Evolutionary conservation across 2,888 invertebrate genomes (phyloP), one percentile per base, ranked within the genome.

Genomic region (Operophtera brumata): DNA sequence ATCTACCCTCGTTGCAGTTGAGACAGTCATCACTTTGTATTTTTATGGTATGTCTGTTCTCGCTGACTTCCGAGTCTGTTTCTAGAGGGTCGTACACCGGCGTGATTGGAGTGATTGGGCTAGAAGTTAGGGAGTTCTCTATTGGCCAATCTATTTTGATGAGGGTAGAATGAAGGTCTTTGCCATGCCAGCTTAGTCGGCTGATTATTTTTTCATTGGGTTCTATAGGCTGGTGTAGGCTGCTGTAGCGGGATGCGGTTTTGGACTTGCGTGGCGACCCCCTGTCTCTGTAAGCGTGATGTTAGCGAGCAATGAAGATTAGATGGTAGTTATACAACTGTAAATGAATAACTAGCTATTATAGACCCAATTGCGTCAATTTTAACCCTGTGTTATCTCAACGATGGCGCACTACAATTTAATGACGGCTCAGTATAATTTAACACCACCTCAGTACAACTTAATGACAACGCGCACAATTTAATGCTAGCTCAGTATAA

Each of bases 101-200:
- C 0, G 88, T 89, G 1, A 77, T 59, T 0, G 90, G 89, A 0
- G 87, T 86, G 0, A 82, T 8, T 0, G 87, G 85, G 12, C 78
- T 86, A 0, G 77, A 75, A 0, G 82, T 87, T 0, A 86, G 59
- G 34, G 86, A 71, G 54, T 78, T 79, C 11, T 89, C 86, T 0
- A 72, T 64, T 0, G 90, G 88, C 90, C 90, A 91, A 56, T 90
- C 90, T 1, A 91, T 84, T 57, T 82, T 83, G 2, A 91, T 91
- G 0, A 90, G 61, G 0, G 90, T 91, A 0, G 90, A 87, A 70
- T 79, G 92, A 0, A 82, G 82, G 67, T 79, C 92, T 78, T 86
- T 84, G 0, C 89, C 87, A 57, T 86, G 89, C 90, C 90, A 90
- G 11, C 83, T 86, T 1, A 89, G 75, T 1, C 89, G 60, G 56